Conservation (phyloP, 2,797 vertebrate species). For the Benthosema pterotum region DNA sequence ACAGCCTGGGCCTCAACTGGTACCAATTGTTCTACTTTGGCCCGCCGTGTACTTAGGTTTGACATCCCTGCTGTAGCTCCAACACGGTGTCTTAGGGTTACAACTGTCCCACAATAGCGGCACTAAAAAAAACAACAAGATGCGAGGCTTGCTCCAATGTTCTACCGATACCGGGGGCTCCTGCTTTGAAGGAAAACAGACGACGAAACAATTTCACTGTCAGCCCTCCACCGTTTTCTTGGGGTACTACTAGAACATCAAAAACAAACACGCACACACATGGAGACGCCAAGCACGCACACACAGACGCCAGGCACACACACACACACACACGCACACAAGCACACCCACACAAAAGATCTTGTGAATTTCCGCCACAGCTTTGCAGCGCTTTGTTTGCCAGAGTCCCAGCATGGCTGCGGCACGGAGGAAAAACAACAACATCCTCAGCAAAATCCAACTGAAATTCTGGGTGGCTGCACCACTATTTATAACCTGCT, state of each 20-base stretch:
- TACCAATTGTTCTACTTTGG: too few relatives aligned
- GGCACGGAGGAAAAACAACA: slow-evolving; percentile 55
- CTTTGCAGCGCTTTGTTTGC: slow-evolving; percentile 52
- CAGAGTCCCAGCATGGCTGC: slow-evolving; percentile 41
- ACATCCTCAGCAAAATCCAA: slow-evolving; percentile 62
- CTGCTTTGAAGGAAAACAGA: slow-evolving; percentile 14
- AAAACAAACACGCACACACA: slow-evolving; percentile 1
- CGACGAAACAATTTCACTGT: slow-evolving; percentile 44
- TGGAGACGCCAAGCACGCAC: neutral
- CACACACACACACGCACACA: slow-evolving; percentile 18
- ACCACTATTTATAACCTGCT: slow-evolving; percentile 78
- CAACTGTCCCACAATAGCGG: neutral
- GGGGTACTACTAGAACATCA: slow-evolving; percentile 17
- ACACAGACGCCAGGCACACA: neutral
- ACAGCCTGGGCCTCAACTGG: too few relatives aligned
- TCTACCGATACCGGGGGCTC: slow-evolving; percentile 10
- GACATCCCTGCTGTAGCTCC: too few relatives aligned
- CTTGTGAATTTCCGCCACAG: slow-evolving; percentile 49
- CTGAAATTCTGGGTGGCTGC: slow-evolving; percentile 72
- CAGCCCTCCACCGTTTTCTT: slow-evolving; percentile 24
- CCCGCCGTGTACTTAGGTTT: too few relatives aligned
- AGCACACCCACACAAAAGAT: neutral
- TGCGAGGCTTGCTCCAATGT: slow-evolving; percentile 22
- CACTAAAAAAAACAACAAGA: slow-evolving; percentile 4
- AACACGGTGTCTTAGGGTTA: neutral